Base-by-base conservation (phyloP, 2,888 invertebrate species). In the Papilio gigon region DNA sequence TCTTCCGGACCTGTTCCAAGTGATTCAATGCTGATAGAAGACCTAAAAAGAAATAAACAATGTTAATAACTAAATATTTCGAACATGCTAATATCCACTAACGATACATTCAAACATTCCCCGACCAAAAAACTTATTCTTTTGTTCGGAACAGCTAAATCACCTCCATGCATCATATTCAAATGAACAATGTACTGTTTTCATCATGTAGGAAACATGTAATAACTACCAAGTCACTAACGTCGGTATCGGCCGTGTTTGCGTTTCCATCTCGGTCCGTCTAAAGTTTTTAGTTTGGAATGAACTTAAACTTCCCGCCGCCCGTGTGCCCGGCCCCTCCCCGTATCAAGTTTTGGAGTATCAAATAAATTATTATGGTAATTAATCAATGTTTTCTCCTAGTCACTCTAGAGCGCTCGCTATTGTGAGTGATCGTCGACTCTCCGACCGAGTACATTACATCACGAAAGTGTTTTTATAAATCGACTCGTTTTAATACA, bases 361-460 rank as follows among this genome's bases (percentile, higher is more conserved):
- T 90, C 92, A 92, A 91, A 92, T 92, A 92, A 92, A 92, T 91
- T 89, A 92, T 92, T 91, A 90, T 91, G 90, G 90, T 91, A 91
- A 92, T 92, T 92, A 92, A 92, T 92, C 92, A 92, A 90, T 88
- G 91, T 92, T 91, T 91, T 91, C 90, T 91, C 87, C 90, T 80
- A 91, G 90, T 92, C 91, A 92, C 89, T 92, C 84, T 78, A 81
- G 82, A 79, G 74, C 75, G 83, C 84, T 78, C 78, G 78, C 86
- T 78, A 89, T 90, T 91, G 90, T 90, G 89, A 90, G 85, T 89
- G 90, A 90, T 90, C 88, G 89, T 84, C 84, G 89, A 87, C 84
- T 87, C 81, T 81, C 73, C 77, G 78, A 78, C 77, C 79, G 79
- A 75, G 87, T 89, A 90, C 87, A 84, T 81, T 85, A 78, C 78